Evolutionary conservation across 2,113 vertebrate genomes (phyloP), one percentile per base, ranked within the genome.

Genomic region (Chaenocephalus aceratus): DNA sequence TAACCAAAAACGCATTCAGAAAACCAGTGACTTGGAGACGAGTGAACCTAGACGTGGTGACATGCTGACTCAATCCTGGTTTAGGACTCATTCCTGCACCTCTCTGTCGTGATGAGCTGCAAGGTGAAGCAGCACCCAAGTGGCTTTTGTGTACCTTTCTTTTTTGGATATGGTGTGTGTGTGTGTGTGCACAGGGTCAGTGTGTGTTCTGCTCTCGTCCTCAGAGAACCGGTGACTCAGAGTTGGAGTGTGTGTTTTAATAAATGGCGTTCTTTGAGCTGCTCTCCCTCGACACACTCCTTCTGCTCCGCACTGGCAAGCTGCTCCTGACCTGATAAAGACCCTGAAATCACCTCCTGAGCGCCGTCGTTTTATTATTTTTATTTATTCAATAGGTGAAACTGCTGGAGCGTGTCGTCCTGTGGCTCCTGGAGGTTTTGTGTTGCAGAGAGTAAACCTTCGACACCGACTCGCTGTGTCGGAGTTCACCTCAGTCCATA

Each of bases 281-380:
- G 23, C 51, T 60, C 60, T 62, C 66, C 75, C 79, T 34, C 9
- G 30, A 67, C 72, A 51, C 75, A 1, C 75, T 58, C 34, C 23
- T 73, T n/a, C 59, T 2, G 7, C 45, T 79, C 45, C 2, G 75
- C 66, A 14, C 70, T 75, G 12, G 8, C 84, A 78, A 69, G 76
- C 86, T 85, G 84, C 74, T 81, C 56, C 79, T 53, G 69, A 75
- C 79, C 84, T 81, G 86, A 87, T 90, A 79, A 79, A 64, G 64
- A 21, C 3, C 45, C 79, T 48, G 44, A 59, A 80, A 57, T 81
- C 77, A 83, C 77, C 83, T 72, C 60, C 80, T 75, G 86, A 63
- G 76, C 66, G 51, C 10, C 18, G 61, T 12, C 21, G n/a, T 72
- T n/a, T 59, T 51, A 30, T 44, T 59, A 6, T 58, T 75, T 70